Percentiles rank a stretch among this genome's conserved stretches.
Evolutionary conservation across 2,888 invertebrate genomes (phyloP).

Genomic region (Noctua pronuba): DNA sequence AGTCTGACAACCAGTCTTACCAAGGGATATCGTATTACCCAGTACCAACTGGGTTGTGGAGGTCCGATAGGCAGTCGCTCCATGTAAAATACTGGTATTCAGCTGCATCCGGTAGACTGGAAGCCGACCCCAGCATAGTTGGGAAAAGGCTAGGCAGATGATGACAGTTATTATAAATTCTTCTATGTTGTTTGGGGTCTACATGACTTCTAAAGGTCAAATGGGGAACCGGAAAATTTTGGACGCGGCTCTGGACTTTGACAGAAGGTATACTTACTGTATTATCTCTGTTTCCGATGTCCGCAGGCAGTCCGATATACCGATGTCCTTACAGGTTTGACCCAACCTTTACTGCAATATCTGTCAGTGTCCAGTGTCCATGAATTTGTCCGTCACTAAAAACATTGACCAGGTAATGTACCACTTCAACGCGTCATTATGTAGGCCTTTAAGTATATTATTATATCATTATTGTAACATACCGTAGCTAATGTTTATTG

Average conservation of each 20-base stretch:
- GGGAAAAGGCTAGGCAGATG: no score
- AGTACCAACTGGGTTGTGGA: no score
- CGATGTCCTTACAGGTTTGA: neutral
- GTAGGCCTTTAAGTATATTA: constrained; percentile 66
- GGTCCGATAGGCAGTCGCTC: no score
- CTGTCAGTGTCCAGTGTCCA: neutral
- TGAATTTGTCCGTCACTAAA: neutral
- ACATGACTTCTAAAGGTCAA: neutral
- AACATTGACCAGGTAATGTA: constrained; percentile 40
- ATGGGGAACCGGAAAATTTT: neutral
- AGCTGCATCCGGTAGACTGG: no score
- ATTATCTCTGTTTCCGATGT: neutral
- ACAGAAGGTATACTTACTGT: neutral
- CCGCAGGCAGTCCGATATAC: neutral
- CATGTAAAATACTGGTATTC: no score
- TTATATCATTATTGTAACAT: constrained; percentile 78
- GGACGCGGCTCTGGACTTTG: neutral
- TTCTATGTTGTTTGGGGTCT: neutral
- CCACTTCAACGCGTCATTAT: constrained; percentile 42
- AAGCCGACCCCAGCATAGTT: no score
- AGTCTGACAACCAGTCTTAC: no score
- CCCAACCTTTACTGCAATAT: neutral
- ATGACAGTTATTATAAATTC: neutral
- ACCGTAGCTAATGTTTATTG: constrained; percentile 84
- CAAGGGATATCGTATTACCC: no score